A percentile compares a stretch with the other conserved stretches of the same genome.
Evolutionary conservation across 2,113 vertebrate species (phyloP).

Genomic region (Thalassarche chlororhynchos): DNA sequence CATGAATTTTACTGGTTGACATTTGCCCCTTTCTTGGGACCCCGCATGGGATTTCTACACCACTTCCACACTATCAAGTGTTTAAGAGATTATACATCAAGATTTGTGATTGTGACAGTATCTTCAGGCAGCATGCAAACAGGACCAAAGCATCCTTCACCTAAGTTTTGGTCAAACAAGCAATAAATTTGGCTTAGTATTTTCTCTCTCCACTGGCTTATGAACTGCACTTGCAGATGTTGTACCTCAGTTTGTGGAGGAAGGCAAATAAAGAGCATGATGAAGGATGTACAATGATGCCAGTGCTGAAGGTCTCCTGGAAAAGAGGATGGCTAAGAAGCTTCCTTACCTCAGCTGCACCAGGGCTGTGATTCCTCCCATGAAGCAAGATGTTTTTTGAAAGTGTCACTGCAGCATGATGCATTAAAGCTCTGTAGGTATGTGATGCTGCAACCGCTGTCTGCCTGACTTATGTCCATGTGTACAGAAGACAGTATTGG

Average conservation of each 20-base stretch:
- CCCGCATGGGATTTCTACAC: neutral
- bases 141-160: neutral
- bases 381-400: neutral
- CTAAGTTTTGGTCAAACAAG: neutral
- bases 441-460: neutral
- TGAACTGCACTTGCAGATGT: neutral
- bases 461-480: neutral
- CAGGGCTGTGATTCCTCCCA: neutral
- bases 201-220: neutral
- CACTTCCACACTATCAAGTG: neutral
- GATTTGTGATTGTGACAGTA: neutral
- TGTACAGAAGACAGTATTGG: neutral
- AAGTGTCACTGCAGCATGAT: neutral
- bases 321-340: neutral
- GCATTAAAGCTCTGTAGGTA: neutral
- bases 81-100: neutral
- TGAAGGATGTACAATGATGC: neutral
- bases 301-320: neutral
- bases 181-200: neutral
- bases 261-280: neutral
- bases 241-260: neutral
- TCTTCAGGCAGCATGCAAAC: neutral
- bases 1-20: slow-evolving; percentile 1
- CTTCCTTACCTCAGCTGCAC: neutral
- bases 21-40: slow-evolving; percentile 14